A percentile compares a stretch with the other conserved stretches of the same genome.
phyloP scores from a whole-genome alignment of 2,888 invertebrate species.

The Phortica magna region DNA sequence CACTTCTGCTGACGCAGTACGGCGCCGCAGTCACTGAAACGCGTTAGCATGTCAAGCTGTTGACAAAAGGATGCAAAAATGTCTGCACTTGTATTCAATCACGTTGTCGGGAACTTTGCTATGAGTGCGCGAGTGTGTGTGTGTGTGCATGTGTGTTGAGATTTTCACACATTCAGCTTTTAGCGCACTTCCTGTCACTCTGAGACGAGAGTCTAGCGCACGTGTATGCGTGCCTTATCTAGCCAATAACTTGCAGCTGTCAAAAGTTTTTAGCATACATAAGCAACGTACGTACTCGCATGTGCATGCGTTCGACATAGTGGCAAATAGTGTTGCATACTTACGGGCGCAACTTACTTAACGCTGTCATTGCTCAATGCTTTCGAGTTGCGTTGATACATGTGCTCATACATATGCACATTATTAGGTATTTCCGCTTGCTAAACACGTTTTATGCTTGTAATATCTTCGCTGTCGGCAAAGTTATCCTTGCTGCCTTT shows the following conservation, averaged over 20 bases:
- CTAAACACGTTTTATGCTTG: slow-evolving; percentile 13
- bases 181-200: slow-evolving; percentile 46
- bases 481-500: neutral
- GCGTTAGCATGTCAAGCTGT: no score
- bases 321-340: slow-evolving; percentile 58
- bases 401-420: neutral
- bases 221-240: slow-evolving; percentile 63
- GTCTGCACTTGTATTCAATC: no score
- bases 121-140: neutral
- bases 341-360: slow-evolving; percentile 30
- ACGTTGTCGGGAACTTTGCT: no score
- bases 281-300: no score
- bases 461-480: neutral
- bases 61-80: no score
- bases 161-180: slow-evolving; percentile 60
- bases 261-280: neutral
- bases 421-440: neutral
- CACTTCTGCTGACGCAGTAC: no score
- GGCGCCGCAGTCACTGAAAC: no score
- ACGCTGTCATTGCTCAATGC: neutral
- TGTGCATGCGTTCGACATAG: slow-evolving; percentile 37
- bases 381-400: neutral
- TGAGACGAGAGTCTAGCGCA: slow-evolving; percentile 44
- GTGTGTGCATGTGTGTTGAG: slow-evolving; percentile 34
- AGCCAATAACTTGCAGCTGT: slow-evolving; percentile 54